Conservation (phyloP, 2,888 invertebrate species). For the Limnephilus lunatus region DNA sequence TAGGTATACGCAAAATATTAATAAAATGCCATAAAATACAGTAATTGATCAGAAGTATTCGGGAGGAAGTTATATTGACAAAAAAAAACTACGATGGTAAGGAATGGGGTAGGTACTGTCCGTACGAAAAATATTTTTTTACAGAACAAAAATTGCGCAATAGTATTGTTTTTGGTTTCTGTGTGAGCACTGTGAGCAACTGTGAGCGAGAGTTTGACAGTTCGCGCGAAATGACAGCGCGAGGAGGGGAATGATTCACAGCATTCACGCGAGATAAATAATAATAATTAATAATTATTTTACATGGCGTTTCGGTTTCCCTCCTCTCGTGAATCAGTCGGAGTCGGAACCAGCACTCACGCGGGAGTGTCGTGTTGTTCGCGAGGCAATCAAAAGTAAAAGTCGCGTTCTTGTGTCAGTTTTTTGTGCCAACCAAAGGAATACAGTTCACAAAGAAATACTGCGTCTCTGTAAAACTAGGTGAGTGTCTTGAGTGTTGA, state of each 20-base stretch:
- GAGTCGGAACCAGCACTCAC: slow-evolving; percentile 6
- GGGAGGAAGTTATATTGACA: no score
- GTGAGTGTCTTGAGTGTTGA: slow-evolving; percentile 17
- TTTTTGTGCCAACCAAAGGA: slow-evolving; percentile 35
- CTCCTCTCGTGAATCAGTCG: neutral
- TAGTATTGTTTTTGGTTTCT: slow-evolving; percentile 15
- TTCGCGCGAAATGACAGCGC: slow-evolving; percentile 36
- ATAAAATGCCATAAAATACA: no score
- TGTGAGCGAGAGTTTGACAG: slow-evolving; percentile 22
- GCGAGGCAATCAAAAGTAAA: slow-evolving; percentile 20
- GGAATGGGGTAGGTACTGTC: neutral
- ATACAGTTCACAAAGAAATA: slow-evolving; percentile 15
- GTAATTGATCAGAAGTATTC: no score
- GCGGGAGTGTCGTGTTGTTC: neutral
- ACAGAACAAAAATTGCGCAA: slow-evolving; percentile 41
- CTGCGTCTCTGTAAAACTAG: neutral
- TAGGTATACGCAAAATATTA: no score
- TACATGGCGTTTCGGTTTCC: neutral
- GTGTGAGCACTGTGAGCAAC: no score
- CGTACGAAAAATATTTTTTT: neutral
- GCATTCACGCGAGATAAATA: slow-evolving; percentile 3
- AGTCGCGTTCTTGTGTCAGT: slow-evolving; percentile 34
- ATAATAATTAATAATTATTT: neutral
- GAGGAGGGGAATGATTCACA: neutral
- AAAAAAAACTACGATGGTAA: neutral